Evolutionary conservation across 2,888 invertebrate species (phyloP), one percentile per base, ranked within the genome.

Genomic region (Meliscaeva auricollis): DNA sequence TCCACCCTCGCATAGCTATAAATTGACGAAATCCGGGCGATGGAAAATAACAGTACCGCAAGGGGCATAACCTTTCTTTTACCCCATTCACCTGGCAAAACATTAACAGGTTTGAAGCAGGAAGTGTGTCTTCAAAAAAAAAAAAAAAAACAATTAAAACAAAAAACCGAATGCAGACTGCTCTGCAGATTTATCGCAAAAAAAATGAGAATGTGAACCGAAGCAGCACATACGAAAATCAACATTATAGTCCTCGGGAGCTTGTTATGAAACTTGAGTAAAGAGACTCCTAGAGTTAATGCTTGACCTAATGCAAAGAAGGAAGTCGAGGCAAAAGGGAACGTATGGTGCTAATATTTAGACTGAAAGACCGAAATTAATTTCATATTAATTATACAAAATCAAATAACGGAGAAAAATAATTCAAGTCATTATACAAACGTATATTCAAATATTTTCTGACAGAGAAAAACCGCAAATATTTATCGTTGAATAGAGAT

Each of bases 371-470:
- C 66, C 58, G 50, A 81, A 62, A 85, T 85, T 85, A 85, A 85
- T 81, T 85, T 77, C 76, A 38, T 69, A 85, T 85, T 85, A 85
- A 85, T 81, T 85, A 81, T 85, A 77, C 81, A 76, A 81, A 81
- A 85, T 81, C 85, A 85, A 85, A 85, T 85, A 85, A 56, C 17
- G 50, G 52, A 30, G 68, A 11, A 22, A 56, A 50, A 48, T 22
- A 50, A 48, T 22, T 73, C 26, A 46, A 48, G 64, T 64, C 30
- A 62, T 62, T 0, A 30, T 22, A 1, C 1, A 6, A 3, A 56
- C n/a, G 15, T 56, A 56, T 13, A 11, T 56, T 32, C 20, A n/a
- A 5, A 44, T 60, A 46, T 38, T 73, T 56, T 75, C 68, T 38
- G 11, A 73, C 68, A 77, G 73, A 81, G 50, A 32, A 62, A 11